phyloP scores from a whole-genome alignment of 2,797 vertebrate genomes.

The Oreortyx pictus region DNA sequence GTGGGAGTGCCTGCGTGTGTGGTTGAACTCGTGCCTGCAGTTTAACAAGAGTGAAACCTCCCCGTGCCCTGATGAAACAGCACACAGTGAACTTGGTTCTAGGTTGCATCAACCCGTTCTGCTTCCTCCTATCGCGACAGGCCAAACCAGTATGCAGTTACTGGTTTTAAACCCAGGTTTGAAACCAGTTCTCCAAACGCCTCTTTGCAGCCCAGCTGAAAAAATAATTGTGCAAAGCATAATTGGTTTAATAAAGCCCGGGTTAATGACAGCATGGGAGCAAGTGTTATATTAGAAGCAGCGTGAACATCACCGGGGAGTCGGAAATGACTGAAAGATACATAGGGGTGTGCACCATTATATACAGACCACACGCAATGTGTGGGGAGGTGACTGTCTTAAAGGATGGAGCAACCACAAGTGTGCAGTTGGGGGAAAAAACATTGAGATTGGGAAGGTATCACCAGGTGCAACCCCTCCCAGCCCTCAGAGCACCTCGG shows the following conservation, averaged over 20 bases:
- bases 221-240: not conserved
- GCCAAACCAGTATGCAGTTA: slow-evolving; percentile 7
- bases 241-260: not conserved
- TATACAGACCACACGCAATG: not conserved
- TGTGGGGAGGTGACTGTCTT: not conserved
- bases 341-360: not conserved
- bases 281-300: not conserved
- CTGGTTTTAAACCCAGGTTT: not conserved
- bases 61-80: not conserved
- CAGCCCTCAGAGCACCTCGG: not conserved
- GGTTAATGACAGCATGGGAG: not conserved
- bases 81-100: not conserved
- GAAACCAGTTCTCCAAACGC: slow-evolving; percentile 22
- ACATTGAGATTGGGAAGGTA: not conserved
- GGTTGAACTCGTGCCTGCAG: not conserved
- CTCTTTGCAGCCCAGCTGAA: not conserved
- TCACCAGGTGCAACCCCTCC: not conserved
- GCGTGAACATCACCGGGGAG: not conserved
- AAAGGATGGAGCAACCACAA: not conserved
- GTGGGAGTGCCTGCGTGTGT: not conserved
- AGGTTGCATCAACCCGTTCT: not conserved
- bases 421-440: not conserved
- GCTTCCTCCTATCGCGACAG: not conserved
- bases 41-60: slow-evolving; percentile 3
- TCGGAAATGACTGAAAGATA: not conserved